Conservation (phyloP, 2,888 invertebrate species). For the Agriopis aurantiaria region DNA sequence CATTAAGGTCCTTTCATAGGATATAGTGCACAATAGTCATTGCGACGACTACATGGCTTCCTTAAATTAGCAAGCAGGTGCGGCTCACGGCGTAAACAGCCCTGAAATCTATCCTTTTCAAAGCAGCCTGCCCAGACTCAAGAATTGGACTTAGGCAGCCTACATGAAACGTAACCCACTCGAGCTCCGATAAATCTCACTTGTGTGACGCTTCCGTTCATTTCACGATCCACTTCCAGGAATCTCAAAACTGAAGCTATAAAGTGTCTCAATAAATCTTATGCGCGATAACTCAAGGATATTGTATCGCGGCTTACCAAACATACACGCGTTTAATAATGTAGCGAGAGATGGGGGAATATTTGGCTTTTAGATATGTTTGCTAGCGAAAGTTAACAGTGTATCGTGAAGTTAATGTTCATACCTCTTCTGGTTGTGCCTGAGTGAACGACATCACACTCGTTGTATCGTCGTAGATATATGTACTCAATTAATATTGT, state of each 20-base stretch:
- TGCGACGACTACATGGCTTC: too few relatives aligned
- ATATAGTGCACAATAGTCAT: too few relatives aligned
- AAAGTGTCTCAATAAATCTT: constrained; percentile 23
- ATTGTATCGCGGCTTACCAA: constrained; percentile 14
- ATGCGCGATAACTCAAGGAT: constrained; percentile 16
- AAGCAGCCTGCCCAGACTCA: background rate
- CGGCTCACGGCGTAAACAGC: background rate
- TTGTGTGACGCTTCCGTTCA: constrained; percentile 19
- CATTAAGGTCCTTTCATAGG: too few relatives aligned
- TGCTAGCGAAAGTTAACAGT: constrained; percentile 25
- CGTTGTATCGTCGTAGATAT: background rate
- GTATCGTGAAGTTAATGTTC: constrained; percentile 32
- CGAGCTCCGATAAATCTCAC: constrained; percentile 2
- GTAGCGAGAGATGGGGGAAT: constrained; percentile 26
- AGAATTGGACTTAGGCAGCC: background rate
- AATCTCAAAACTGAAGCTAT: constrained; percentile 24
- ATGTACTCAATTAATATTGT: background rate
- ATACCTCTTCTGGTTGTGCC: constrained; percentile 18
- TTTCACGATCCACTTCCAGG: constrained; percentile 14
- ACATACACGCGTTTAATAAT: constrained; percentile 18
- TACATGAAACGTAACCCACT: background rate
- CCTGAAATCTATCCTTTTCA: too few relatives aligned
- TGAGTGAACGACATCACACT: background rate
- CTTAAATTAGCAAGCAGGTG: too few relatives aligned
- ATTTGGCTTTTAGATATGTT: constrained; percentile 34